Evolutionary conservation across 2,113 vertebrate genomes (phyloP).

Genomic region (Tichodroma muraria): DNA sequence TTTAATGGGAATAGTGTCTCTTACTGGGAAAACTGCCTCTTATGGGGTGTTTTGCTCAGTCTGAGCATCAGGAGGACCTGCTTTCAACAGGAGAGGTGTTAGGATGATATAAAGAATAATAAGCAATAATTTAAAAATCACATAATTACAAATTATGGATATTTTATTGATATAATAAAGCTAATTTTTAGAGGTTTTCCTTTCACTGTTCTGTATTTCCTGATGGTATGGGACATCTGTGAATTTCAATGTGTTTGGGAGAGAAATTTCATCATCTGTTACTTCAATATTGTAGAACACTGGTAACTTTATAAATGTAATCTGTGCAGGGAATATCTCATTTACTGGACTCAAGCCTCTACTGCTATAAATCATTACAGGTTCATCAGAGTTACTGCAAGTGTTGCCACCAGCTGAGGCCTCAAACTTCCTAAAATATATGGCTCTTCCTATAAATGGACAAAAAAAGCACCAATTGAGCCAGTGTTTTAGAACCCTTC

Average conservation of each 20-base stretch:
- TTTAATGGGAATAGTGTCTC: background rate
- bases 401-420: background rate
- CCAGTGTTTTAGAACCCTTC: background rate
- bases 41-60: background rate
- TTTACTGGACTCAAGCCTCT: background rate
- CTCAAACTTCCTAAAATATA: slow-evolving; percentile 12
- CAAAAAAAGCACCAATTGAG: background rate
- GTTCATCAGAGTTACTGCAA: background rate
- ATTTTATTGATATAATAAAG: background rate
- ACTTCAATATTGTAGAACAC: background rate
- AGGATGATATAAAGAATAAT: background rate
- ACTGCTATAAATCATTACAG: background rate
- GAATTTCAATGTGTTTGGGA: background rate
- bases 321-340: slow-evolving; percentile 11
- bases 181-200: background rate
- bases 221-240: background rate
- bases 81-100: background rate
- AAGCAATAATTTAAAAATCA: background rate
- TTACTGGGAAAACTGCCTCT: background rate
- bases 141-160: background rate
- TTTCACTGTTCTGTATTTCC: background rate
- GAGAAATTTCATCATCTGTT: slow-evolving; percentile 25
- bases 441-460: background rate
- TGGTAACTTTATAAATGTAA: background rate
- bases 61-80: background rate